Percentiles rank a stretch among this genome's conserved stretches.
Evolutionary conservation across 1,140 invertebrate species (phyloP).

Genomic region (Tetramorium simillimum): DNA sequence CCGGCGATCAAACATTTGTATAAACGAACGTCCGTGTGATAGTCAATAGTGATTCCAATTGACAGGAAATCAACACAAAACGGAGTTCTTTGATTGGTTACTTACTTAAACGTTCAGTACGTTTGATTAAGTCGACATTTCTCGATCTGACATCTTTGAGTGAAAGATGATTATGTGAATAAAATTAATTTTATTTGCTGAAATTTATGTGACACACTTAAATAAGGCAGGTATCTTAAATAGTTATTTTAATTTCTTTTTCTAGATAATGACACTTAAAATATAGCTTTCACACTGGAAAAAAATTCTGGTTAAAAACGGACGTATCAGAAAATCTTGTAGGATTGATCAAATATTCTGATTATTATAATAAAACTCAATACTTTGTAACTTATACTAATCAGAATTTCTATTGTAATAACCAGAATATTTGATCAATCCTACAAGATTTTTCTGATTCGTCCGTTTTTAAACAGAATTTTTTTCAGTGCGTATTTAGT

Average conservation of each 20-base stretch:
- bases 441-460: too few relatives aligned
- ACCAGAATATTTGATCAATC: too few relatives aligned
- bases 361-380: too few relatives aligned
- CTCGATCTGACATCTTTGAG: background rate
- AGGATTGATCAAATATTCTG: too few relatives aligned
- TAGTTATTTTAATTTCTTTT: background rate
- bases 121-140: background rate
- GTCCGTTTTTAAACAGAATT: too few relatives aligned
- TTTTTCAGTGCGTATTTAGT: too few relatives aligned
- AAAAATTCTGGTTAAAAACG: too few relatives aligned
- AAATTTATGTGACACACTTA: background rate
- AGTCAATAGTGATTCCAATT: conserved; percentile 21
- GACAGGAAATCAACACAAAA: conserved; percentile 10
- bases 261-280: background rate
- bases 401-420: too few relatives aligned
- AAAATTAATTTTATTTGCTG: background rate
- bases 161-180: background rate
- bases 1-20: conserved; percentile 47
- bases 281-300: too few relatives aligned
- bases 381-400: too few relatives aligned
- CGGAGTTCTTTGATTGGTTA: background rate
- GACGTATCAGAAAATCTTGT: too few relatives aligned
- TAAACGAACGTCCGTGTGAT: conserved; percentile 42
- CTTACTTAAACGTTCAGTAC: background rate
- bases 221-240: background rate